phyloP scores from a whole-genome alignment of 92 coral and sea anemone species.

The Parazoanthus swiftii region DNA sequence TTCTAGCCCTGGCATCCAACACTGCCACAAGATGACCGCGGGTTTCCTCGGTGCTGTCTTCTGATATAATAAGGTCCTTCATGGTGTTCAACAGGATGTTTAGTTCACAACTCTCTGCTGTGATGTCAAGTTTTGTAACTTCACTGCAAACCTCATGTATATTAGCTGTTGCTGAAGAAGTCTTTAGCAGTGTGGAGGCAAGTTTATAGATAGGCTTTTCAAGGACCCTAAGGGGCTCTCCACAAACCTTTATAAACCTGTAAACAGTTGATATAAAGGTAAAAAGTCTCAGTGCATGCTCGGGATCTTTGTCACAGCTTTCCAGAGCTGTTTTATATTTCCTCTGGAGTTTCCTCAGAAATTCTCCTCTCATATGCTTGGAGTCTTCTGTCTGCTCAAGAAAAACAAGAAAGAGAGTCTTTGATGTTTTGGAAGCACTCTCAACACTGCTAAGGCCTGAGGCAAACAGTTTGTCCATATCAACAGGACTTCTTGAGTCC shows the following conservation, averaged over 20 bases:
- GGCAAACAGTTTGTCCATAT: slow-evolving; percentile 7
- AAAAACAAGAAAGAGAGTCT: slow-evolving; percentile 3
- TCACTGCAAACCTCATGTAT: slow-evolving; percentile 24
- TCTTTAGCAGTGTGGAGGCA: slow-evolving; percentile 12
- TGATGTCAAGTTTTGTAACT: slow-evolving; percentile 3
- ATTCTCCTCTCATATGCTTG: not conserved
- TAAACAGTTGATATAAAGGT: slow-evolving; percentile 20
- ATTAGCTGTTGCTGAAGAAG: slow-evolving; percentile 7
- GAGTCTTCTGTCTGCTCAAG: slow-evolving; percentile 11
- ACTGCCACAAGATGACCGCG: slow-evolving; percentile 29
- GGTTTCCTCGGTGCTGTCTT: slow-evolving; percentile 15
- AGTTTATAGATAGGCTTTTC: slow-evolving; percentile 25
- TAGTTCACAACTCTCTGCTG: not conserved
- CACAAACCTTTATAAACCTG: slow-evolving; percentile 5
- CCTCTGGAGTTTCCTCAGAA: slow-evolving; percentile 32
- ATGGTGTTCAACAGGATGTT: not conserved
- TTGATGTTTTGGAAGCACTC: not conserved
- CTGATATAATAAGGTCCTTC: slow-evolving; percentile 28
- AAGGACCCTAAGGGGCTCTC: slow-evolving; percentile 14
- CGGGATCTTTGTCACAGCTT: slow-evolving; percentile 2
- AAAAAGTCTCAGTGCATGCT: slow-evolving; percentile 25
- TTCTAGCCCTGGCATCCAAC: slow-evolving; percentile 29
- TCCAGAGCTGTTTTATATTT: slow-evolving; percentile 15
- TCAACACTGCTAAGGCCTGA: slow-evolving; percentile 1
- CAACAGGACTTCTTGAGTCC: not conserved